Evolutionary conservation across 2,113 vertebrate species (phyloP).

Genomic region (Hypomesus transpacificus): DNA sequence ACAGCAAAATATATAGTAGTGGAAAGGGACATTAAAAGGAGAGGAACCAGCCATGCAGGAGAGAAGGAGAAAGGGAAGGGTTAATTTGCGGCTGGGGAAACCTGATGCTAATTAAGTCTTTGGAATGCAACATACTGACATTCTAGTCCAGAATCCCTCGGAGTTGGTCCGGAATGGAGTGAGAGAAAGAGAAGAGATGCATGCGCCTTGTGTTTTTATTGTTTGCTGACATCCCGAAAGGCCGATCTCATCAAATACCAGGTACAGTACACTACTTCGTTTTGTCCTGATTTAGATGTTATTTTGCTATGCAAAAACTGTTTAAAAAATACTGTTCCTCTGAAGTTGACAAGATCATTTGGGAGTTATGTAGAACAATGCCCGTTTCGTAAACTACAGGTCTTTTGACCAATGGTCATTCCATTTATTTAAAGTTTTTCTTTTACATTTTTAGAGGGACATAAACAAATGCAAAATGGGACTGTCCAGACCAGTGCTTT

Average conservation of each 20-base stretch:
- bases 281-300: not conserved
- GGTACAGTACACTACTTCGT: slow-evolving; percentile 33
- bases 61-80: slow-evolving; percentile 55
- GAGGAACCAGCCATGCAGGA: slow-evolving; percentile 22
- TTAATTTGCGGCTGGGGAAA: slow-evolving; percentile 72
- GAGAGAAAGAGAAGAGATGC: slow-evolving; percentile 43
- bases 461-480: slow-evolving; percentile 49
- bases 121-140: slow-evolving; percentile 70
- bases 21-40: not conserved
- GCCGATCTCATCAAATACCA: slow-evolving; percentile 31
- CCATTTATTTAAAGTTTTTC: not conserved
- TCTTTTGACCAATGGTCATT: not conserved
- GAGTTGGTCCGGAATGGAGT: slow-evolving; percentile 47
- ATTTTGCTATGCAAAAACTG: not conserved
- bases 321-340: not conserved
- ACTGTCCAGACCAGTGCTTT: slow-evolving; percentile 29
- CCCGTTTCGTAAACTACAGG: not conserved
- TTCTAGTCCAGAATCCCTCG: slow-evolving; percentile 49
- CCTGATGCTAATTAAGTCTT: slow-evolving; percentile 76
- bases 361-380: not conserved
- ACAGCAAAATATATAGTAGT: not conserved
- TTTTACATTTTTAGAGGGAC: slow-evolving; percentile 26
- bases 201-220: slow-evolving; percentile 42
- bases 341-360: too few species aligned
- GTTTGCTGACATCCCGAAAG: slow-evolving; percentile 46